A percentile compares a stretch with the other conserved stretches of the same genome.
Conservation (phyloP, 1,140 invertebrate genomes). For the Aphelinus atriplicis region DNA sequence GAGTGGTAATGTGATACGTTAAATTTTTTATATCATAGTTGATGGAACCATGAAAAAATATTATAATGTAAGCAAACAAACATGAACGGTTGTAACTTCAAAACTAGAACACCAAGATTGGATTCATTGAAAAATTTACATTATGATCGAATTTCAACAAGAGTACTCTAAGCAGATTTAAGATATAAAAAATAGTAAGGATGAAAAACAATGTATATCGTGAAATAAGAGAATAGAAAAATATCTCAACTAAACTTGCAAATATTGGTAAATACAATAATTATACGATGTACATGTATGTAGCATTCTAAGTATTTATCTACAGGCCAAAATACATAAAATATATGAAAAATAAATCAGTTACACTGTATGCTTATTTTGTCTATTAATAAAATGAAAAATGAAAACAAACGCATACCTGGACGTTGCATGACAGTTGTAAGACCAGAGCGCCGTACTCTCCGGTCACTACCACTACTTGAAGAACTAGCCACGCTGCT, state of each 20-base stretch:
- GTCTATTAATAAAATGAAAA: background rate
- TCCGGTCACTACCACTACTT: conserved; percentile 68
- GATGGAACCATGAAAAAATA: too few species aligned
- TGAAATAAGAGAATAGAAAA: conserved; percentile 16
- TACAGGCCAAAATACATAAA: conserved; percentile 28
- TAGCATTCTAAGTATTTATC: conserved; percentile 26
- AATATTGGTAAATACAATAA: conserved; percentile 25
- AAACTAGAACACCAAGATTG: too few species aligned
- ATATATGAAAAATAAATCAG: conserved; percentile 14
- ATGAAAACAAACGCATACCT: conserved; percentile 68
- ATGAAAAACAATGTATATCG: conserved; percentile 21
- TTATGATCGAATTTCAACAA: conserved; percentile 2
- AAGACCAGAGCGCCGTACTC: conserved; percentile 80
- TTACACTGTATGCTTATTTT: background rate
- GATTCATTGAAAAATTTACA: background rate
- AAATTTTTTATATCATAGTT: too few species aligned
- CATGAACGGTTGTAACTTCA: too few species aligned
- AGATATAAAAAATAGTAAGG: conserved; percentile 10
- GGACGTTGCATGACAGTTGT: conserved; percentile 87
- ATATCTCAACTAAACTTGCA: conserved; percentile 30
- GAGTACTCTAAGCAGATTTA: conserved; percentile 6
- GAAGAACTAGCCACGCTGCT: conserved; percentile 62
- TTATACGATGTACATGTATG: conserved; percentile 26
- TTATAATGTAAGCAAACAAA: too few species aligned
- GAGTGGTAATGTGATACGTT: too few species aligned